These are phyloP conservation scores for Lemur catta DNA, from an alignment of 2,797 vertebrate species.

Conservation along the genomic window DNA sequence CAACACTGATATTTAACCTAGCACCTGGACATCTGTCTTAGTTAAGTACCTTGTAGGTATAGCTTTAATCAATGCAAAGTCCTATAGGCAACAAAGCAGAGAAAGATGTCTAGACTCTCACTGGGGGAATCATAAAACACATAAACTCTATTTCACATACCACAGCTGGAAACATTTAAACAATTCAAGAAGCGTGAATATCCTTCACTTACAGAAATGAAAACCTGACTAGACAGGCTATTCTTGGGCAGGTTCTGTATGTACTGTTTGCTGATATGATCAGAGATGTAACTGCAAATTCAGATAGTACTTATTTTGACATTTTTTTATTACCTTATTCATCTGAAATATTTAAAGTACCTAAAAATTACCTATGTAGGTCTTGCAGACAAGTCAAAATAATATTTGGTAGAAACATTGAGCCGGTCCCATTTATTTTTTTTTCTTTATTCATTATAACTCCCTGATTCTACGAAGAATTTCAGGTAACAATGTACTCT, in stretches of 20 bases:
- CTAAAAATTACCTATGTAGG: neutral
- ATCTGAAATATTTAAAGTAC: neutral
- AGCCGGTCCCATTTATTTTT: neutral
- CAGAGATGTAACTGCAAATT: neutral
- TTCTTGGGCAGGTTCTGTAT: neutral
- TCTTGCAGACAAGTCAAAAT: neutral
- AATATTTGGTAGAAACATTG: neutral
- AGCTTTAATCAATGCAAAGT: neutral
- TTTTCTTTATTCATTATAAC: neutral
- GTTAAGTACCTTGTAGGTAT: neutral
- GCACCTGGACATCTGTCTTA: neutral
- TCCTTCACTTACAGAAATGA: conserved; percentile 1
- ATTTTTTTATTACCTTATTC: neutral
- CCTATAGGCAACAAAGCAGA: neutral
- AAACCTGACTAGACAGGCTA: neutral
- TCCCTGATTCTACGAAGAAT: neutral
- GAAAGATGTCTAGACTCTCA: conserved; percentile 15
- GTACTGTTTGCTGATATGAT: neutral
- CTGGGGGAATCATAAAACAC: conserved; percentile 22
- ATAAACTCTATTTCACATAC: conserved; percentile 23
- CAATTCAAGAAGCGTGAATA: neutral
- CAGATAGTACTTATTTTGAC: neutral
- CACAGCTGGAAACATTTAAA: conserved; percentile 53
- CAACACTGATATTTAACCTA: neutral
- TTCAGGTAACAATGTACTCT: neutral